Evolutionary conservation across 2,888 invertebrate genomes (phyloP).

Genomic region (Tachystola acroxantha): DNA sequence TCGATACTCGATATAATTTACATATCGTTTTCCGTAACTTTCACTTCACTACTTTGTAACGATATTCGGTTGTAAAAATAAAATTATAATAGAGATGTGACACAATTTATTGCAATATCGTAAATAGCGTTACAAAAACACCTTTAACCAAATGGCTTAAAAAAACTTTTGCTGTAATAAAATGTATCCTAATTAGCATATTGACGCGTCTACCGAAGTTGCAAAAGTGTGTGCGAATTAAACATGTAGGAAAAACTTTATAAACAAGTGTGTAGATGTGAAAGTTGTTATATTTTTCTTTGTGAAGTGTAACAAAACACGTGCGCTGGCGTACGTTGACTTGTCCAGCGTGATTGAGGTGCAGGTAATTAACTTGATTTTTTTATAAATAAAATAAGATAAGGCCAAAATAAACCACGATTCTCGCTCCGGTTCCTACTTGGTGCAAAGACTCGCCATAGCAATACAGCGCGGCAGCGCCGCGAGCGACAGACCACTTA

Average conservation of each 20-base stretch:
- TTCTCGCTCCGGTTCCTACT: no score
- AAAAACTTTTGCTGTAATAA: no score
- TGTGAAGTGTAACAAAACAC: constrained; percentile 56
- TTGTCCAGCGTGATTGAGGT: constrained; percentile 87
- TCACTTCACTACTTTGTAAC: constrained; percentile 40
- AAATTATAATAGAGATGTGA: neutral
- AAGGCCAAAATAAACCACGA: no score
- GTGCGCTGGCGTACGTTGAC: constrained; percentile 86
- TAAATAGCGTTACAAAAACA: neutral
- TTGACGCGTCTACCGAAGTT: no score
- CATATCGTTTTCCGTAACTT: constrained; percentile 54
- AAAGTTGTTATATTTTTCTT: constrained; percentile 19
- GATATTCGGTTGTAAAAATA: constrained; percentile 3
- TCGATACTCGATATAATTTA: constrained; percentile 52
- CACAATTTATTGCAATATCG: neutral
- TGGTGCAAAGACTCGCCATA: no score
- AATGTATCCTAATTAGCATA: no score
- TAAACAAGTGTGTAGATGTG: neutral
- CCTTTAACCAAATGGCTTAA: neutral
- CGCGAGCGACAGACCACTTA: no score
- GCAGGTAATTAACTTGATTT: no score
- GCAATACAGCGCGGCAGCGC: no score
- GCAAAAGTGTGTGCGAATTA: neutral
- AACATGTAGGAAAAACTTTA: constrained; percentile 12
- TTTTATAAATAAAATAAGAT: no score